Evolutionary conservation across 1,140 invertebrate species (phyloP), one percentile per base, ranked within the genome.

Genomic region (Orchesella cincta): DNA sequence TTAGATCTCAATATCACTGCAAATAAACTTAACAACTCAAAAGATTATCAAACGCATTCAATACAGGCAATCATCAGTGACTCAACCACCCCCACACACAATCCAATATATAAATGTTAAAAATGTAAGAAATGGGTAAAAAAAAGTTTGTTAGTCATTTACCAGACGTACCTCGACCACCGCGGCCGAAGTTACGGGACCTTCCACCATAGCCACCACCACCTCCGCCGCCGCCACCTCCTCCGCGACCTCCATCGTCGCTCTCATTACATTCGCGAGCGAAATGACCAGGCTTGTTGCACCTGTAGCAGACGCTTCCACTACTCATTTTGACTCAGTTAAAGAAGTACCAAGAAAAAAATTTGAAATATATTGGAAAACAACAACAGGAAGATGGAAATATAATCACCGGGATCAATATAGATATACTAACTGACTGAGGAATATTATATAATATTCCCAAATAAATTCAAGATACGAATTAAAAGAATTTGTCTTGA

Each of bases 291-390:
- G 90, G 90, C 83, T 92, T 89, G 86, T 94, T 94, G 87, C 94
- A 96, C 88, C 94, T 94, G 88, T 95, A 96, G 88, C 94, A 96
- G 81, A 90, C 90, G 29, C 31, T 67, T 12, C 62, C 62, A 23
- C 62, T 67, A 67, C 62, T 67, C 62, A 67, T 67, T 62, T 62
- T 62, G 8, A 62, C 26, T 67, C n/a, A n/a, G n/a, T n/a, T n/a
- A n/a, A n/a, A n/a, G n/a, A n/a, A n/a, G n/a, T n/a, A n/a, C n/a
- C n/a, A n/a, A n/a, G n/a, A n/a, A n/a, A n/a, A n/a, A n/a, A n/a
- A n/a, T n/a, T n/a, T n/a, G n/a, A n/a, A n/a, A n/a, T n/a, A n/a
- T n/a, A n/a, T n/a, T n/a, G n/a, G n/a, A n/a, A n/a, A n/a, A n/a
- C n/a, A n/a, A n/a, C n/a, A n/a, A n/a, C n/a, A n/a, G n/a, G n/a